phyloP scores from a whole-genome alignment of 1,140 invertebrate species.

The silkworm (Bombyx mori) region DNA sequence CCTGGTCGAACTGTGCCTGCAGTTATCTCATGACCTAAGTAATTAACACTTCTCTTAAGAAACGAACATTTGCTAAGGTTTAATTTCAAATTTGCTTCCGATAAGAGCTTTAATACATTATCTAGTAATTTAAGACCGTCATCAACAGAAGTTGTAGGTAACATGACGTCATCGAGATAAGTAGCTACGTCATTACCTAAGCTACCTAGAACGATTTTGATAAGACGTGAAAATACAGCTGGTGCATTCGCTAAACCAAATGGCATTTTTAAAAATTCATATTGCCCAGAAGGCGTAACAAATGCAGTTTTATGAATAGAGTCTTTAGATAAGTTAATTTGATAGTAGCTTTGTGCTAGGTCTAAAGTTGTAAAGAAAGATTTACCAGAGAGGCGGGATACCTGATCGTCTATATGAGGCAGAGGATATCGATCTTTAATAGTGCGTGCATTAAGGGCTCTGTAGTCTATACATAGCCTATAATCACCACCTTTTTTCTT shows the following conservation, averaged over 20 bases:
- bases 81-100: constrained; percentile 15
- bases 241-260: constrained; percentile 31
- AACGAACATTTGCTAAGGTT: constrained; percentile 24
- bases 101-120: constrained; percentile 9
- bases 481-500: constrained; percentile 3
- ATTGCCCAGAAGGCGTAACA: constrained; percentile 34
- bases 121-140: constrained; percentile 11
- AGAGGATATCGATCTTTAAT: constrained; percentile 6
- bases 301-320: constrained; percentile 35
- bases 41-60: constrained; percentile 12
- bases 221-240: constrained; percentile 17
- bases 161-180: constrained; percentile 12
- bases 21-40: constrained; percentile 13
- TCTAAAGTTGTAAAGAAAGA: constrained; percentile 41
- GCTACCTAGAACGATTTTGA: constrained; percentile 39
- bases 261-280: constrained; percentile 24
- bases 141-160: constrained; percentile 9
- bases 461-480: constrained; percentile 7
- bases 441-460: constrained; percentile 2
- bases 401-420: constrained; percentile 6
- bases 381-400: constrained; percentile 37
- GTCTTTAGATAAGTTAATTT: constrained; percentile 34
- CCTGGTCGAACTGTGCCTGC: constrained; percentile 26
- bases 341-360: constrained; percentile 49
- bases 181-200: constrained; percentile 5